Evolutionary conservation across 2,797 vertebrate genomes (phyloP).

Genomic region (Notolepis coatsorum): DNA sequence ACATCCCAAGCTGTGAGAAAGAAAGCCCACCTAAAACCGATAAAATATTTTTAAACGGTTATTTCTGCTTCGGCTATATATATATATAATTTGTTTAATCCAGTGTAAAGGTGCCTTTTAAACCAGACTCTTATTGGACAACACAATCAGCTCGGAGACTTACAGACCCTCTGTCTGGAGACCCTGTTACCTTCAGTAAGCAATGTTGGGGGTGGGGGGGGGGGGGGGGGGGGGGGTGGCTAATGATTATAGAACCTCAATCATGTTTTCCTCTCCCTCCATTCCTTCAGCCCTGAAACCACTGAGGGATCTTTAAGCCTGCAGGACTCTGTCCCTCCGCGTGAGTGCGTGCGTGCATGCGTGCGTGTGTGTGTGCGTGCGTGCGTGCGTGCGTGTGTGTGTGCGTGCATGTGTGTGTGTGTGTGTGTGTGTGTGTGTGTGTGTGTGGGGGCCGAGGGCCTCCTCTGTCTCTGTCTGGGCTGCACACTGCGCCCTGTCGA

Average conservation of each 20-base stretch:
- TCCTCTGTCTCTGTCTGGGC: conserved; percentile 32
- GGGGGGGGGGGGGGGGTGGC: no score
- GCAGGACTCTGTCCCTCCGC: background rate
- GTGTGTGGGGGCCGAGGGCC: conserved; percentile 5
- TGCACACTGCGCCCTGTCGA: conserved; percentile 19
- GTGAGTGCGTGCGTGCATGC: background rate
- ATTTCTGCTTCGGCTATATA: no score
- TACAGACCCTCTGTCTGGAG: conserved; percentile 57
- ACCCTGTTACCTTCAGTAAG: conserved; percentile 54
- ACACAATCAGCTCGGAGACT: conserved; percentile 34
- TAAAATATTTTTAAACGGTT: no score
- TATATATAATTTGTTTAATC: no score
- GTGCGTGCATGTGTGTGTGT: background rate
- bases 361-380: background rate
- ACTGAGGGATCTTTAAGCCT: conserved; percentile 13
- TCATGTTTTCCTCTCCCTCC: conserved; percentile 33
- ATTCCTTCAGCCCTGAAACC: background rate
- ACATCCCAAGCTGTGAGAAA: no score
- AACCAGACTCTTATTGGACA: conserved; percentile 42
- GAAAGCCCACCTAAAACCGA: no score
- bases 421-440: conserved; percentile 5
- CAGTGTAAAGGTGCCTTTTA: conserved; percentile 30
- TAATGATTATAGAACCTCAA: conserved; percentile 45
- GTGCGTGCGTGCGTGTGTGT: background rate
- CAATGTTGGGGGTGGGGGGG: conserved; percentile 33